Conservation (phyloP, 2,113 vertebrate species). For the Aix galericulata region DNA sequence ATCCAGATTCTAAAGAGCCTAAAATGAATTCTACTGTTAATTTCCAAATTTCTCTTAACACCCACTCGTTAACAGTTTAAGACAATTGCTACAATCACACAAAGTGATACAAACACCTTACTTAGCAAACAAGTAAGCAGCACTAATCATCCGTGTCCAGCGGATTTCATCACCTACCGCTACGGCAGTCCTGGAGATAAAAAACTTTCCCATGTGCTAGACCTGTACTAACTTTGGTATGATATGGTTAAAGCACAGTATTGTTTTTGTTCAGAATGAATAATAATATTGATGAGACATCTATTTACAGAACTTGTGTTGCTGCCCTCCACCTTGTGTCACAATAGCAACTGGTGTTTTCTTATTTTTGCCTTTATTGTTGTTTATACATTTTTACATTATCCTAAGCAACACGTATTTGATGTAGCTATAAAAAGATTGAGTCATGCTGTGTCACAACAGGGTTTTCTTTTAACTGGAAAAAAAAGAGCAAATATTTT, state of each 20-base stretch:
- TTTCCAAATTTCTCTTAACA: neutral
- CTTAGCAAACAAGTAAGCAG: neutral
- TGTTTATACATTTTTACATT: conserved; percentile 6
- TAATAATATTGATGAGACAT: neutral
- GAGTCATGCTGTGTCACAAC: conserved; percentile 51
- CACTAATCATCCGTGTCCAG: neutral
- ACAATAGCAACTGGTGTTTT: neutral
- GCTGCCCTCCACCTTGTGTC: neutral
- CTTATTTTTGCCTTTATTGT: neutral
- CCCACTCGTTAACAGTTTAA: neutral
- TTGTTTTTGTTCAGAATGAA: neutral
- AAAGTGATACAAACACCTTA: no score
- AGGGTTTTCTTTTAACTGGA: conserved; percentile 32
- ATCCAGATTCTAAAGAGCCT: neutral
- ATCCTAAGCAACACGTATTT: conserved; percentile 38
- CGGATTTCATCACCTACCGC: neutral
- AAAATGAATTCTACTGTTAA: neutral
- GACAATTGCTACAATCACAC: neutral
- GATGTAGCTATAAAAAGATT: conserved; percentile 58
- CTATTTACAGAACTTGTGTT: neutral
- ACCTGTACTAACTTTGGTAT: neutral
- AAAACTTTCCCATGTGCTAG: neutral
- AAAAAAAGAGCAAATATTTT: conserved; percentile 35
- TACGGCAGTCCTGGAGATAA: neutral
- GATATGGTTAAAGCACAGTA: neutral